Conservation (phyloP, 2,888 invertebrate species). For the Cetonia aurata region DNA sequence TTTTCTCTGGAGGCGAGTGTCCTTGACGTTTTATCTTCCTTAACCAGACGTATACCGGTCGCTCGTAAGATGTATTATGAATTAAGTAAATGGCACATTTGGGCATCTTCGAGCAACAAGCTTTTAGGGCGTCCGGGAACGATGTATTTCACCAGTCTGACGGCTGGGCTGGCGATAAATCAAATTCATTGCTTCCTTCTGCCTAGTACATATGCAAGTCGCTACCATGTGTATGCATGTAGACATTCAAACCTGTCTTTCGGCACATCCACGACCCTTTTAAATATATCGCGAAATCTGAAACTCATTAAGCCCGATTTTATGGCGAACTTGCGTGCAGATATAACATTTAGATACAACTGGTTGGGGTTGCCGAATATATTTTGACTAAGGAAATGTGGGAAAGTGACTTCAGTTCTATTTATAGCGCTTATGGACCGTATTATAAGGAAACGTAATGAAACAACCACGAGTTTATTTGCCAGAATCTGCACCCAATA, state of each 20-base stretch:
- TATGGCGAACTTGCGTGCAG: conserved; percentile 9
- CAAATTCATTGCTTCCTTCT: conserved; percentile 44
- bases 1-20: conserved; percentile 38
- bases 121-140: conserved; percentile 50
- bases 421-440: too few relatives aligned
- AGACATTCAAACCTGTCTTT: too few relatives aligned
- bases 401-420: too few relatives aligned
- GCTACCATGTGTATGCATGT: not conserved
- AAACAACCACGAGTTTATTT: too few relatives aligned
- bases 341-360: not conserved
- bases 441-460: too few relatives aligned
- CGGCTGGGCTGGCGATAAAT: conserved; percentile 41
- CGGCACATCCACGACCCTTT: conserved; percentile 38
- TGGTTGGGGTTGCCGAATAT: not conserved
- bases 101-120: conserved; percentile 56
- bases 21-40: conserved; percentile 54
- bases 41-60: conserved; percentile 54
- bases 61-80: conserved; percentile 54
- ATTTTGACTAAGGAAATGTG: too few relatives aligned
- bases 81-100: conserved; percentile 58
- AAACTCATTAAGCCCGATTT: conserved; percentile 39
- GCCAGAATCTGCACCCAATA: too few relatives aligned
- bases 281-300: conserved; percentile 41
- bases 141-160: conserved; percentile 49
- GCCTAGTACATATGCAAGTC: conserved; percentile 40